Evolutionary conservation across 2,797 vertebrate genomes (phyloP), one percentile per base, ranked within the genome.

Genomic region (Botia kubotai): DNA sequence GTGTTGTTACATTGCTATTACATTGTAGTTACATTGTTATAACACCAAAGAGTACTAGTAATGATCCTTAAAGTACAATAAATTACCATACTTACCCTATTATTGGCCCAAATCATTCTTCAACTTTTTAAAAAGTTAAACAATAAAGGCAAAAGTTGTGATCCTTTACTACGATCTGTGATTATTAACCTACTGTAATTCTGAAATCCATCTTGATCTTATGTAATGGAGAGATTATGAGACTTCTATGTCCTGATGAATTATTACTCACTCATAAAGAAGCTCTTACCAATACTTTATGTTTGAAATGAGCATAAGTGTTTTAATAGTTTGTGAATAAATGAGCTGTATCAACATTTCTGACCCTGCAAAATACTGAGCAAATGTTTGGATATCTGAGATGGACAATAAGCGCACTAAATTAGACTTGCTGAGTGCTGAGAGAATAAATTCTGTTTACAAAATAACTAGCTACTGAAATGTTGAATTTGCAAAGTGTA

Each of bases 351-450:
- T 77, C 19, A 80, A 65, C 43, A 33, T 79, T 72, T 68, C 39
- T 48, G 68, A 66, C 55, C 23, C 70, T 60, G 48, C 46, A 77
- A 39, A 83, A 69, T 46, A 73, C 39, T 72, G 8, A 73, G 29
- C 73, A 82, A 82, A 73, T 69, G 39, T 73, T 29, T 53, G 33
- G 71, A 65, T 76, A 83, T 48, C 74, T 65, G 21, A 72, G 66
- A 23, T 33, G 26, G 74, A 71, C 21, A 23, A 39, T 52, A 52
- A 72, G 39, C 50, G 68, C 29, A 48, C 46, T 66, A 6, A 36
- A 23, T 82, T 66, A 80, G 26, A 73, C 4, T 43, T 6, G 33
- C 77, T 72, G 46, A 75, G 39, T 71, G 65, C 57, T 78, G n/a
- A 43, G 43, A 75, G 3, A 81, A 75, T 75, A 75, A 71, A 75